A percentile compares a stretch with the other conserved stretches of the same genome.
These are phyloP conservation scores for Agrochola circellaris DNA, from an alignment of 2,888 invertebrate genomes.

Conservation along the genomic window DNA sequence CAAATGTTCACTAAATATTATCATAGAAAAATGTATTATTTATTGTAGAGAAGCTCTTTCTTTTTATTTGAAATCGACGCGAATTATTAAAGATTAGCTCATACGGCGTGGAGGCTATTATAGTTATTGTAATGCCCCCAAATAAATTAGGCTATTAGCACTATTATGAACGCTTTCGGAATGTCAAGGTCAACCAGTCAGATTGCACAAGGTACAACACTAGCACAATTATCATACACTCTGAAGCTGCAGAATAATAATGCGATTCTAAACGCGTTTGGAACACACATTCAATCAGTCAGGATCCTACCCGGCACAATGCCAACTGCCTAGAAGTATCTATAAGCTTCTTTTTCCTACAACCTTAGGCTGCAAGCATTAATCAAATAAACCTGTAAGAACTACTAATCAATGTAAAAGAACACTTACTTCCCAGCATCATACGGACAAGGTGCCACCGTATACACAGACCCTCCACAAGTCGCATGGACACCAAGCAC, in stretches of 20 bases:
- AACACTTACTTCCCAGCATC: slow-evolving; percentile 92
- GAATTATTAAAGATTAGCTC: background rate
- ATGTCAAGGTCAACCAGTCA: background rate
- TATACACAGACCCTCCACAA: slow-evolving; percentile 92
- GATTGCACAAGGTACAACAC: background rate
- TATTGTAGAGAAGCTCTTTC: background rate
- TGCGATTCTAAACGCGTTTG: background rate
- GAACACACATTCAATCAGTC: background rate
- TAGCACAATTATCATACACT: background rate
- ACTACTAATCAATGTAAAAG: background rate
- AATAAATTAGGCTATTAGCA: background rate
- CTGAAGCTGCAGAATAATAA: background rate
- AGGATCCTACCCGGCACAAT: background rate
- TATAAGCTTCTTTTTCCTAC: background rate
- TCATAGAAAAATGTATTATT: background rate
- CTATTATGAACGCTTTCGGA: background rate
- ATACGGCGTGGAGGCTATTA: background rate
- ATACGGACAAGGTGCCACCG: slow-evolving; percentile 92
- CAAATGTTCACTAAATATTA: background rate
- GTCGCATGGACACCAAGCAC: slow-evolving; percentile 87
- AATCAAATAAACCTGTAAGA: background rate
- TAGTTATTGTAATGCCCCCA: background rate
- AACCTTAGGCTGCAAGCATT: background rate
- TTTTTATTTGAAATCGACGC: background rate
- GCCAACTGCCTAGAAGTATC: background rate